Conservation (phyloP, 1,140 invertebrate genomes). For the Kradibia gibbosae region DNA sequence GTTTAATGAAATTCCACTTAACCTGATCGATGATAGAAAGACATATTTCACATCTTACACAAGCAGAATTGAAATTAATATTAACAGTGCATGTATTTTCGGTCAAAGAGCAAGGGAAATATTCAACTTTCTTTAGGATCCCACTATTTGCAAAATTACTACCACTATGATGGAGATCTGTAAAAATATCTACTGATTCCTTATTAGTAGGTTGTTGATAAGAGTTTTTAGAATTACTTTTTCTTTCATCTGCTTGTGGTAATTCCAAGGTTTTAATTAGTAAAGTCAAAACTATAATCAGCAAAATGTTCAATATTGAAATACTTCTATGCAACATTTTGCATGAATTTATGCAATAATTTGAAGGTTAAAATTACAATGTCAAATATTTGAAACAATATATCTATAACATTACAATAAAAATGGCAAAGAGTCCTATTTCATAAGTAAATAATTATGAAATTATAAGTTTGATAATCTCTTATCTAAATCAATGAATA, state of each 20-base stretch:
- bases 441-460: no score
- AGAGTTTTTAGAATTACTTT: neutral
- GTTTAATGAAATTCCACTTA: neutral
- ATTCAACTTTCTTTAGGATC: constrained; percentile 22
- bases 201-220: neutral
- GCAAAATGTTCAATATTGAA: constrained; percentile 37
- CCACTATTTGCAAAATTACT: constrained; percentile 37
- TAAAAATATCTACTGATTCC: neutral
- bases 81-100: constrained; percentile 35
- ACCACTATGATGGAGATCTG: constrained; percentile 18
- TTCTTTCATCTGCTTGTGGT: neutral
- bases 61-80: constrained; percentile 61
- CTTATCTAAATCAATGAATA: no score
- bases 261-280: constrained; percentile 14
- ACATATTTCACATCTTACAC: constrained; percentile 63
- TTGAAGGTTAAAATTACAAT: constrained; percentile 14
- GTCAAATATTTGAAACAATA: constrained; percentile 12
- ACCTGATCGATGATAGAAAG: constrained; percentile 62
- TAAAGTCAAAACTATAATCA: constrained; percentile 13
- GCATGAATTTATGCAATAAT: constrained; percentile 8
- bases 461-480: no score
- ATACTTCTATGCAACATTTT: constrained; percentile 11
- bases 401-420: neutral
- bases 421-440: neutral
- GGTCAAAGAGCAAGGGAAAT: neutral